Percentiles rank a stretch among this genome's conserved stretches.
Conservation (phyloP, 1,140 invertebrate species). For the roundworm (Caenorhabditis elegans) region WBcel235 BX284606.5:10926001-10926500, state of each 20-base stretch:
- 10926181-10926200: conserved; percentile 30
- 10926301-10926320: no score
- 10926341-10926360: neutral
- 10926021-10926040: conserved; percentile 4
- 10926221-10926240: neutral
- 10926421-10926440: neutral
- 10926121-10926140: conserved; percentile 4
- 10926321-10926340: no score
- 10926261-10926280: conserved; percentile 10
- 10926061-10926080: neutral
- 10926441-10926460: neutral
- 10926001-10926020: conserved; percentile 22
- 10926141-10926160: neutral
- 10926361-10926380: neutral
- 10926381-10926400: neutral
- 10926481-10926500: neutral
- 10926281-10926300: no score
- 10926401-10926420: neutral
- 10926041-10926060: neutral
- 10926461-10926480: neutral
- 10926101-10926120: conserved; percentile 25
- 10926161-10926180: conserved; percentile 2
- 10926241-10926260: conserved; percentile 29
- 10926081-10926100: conserved; percentile 15
- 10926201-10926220: neutral